Percentiles rank a stretch among this genome's conserved stretches.
These are phyloP conservation scores for Papilio machaon DNA, from an alignment of 1,140 invertebrate species.

Conservation along the genomic window DNA sequence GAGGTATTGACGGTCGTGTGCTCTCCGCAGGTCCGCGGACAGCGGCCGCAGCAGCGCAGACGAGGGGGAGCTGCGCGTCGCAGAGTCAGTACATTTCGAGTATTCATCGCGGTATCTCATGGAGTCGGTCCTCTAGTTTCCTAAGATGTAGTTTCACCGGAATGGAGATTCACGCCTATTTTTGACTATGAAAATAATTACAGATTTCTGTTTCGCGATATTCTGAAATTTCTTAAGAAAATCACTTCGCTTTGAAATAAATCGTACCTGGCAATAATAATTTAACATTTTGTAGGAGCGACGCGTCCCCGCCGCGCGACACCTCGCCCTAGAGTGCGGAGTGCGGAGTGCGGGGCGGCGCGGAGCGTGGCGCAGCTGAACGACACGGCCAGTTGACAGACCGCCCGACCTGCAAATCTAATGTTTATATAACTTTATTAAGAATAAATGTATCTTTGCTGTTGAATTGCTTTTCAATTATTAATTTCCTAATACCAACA, in stretches of 20 bases:
- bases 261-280: not conserved
- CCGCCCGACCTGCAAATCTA: not conserved
- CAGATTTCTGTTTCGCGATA: too few species aligned
- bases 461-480: not conserved
- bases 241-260: too few species aligned
- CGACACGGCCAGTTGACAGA: not conserved
- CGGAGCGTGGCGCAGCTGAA: not conserved
- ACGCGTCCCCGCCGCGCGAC: not conserved
- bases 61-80: constrained; percentile 7
- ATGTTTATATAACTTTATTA: not conserved
- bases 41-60: constrained; percentile 22
- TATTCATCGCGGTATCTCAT: not conserved
- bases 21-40: not conserved
- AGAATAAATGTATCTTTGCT: not conserved
- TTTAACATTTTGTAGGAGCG: not conserved
- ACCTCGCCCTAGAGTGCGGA: not conserved
- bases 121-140: not conserved
- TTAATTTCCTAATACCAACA: too few species aligned
- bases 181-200: too few species aligned
- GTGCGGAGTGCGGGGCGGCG: not conserved
- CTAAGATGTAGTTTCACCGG: not conserved
- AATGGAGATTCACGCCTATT: too few species aligned
- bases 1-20: not conserved
- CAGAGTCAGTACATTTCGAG: not conserved
- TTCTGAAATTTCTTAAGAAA: too few species aligned